Conservation (phyloP, 2,113 vertebrate species). For the Naja naja region DNA sequence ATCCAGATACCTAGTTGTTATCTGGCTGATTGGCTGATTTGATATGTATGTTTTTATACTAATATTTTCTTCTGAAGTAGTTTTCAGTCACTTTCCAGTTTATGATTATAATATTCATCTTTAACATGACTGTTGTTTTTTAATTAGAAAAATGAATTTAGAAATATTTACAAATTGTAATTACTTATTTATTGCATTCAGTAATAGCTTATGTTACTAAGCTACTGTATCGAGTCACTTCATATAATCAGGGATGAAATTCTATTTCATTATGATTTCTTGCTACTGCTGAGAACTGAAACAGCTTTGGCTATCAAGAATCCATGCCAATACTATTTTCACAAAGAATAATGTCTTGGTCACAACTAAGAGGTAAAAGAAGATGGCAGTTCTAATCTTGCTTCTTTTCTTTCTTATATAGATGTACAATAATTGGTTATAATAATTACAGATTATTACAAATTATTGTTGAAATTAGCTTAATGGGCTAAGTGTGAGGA, state of each 20-base stretch:
- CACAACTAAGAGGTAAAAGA: neutral
- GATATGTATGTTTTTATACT: conserved; percentile 47
- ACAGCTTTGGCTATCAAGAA: neutral
- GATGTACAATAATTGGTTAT: neutral
- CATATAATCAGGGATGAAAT: neutral
- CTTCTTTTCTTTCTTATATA: neutral
- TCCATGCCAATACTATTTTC: neutral
- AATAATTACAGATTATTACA: neutral
- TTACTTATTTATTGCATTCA: neutral
- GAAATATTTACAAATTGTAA: conserved; percentile 21
- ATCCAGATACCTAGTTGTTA: conserved; percentile 71
- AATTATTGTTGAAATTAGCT: neutral
- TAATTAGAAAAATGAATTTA: conserved; percentile 30
- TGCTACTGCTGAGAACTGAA: neutral
- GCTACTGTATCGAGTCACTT: neutral
- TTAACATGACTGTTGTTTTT: conserved; percentile 34
- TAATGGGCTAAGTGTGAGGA: neutral
- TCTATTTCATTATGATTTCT: neutral
- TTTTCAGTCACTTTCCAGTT: conserved; percentile 54
- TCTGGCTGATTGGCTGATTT: conserved; percentile 68
- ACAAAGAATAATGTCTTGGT: neutral
- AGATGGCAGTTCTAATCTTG: neutral
- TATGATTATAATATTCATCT: conserved; percentile 17
- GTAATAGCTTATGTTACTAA: neutral
- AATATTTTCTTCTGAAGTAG: conserved; percentile 54